Conservation (phyloP, 2,113 vertebrate genomes). For the Tinamus guttatus region DNA sequence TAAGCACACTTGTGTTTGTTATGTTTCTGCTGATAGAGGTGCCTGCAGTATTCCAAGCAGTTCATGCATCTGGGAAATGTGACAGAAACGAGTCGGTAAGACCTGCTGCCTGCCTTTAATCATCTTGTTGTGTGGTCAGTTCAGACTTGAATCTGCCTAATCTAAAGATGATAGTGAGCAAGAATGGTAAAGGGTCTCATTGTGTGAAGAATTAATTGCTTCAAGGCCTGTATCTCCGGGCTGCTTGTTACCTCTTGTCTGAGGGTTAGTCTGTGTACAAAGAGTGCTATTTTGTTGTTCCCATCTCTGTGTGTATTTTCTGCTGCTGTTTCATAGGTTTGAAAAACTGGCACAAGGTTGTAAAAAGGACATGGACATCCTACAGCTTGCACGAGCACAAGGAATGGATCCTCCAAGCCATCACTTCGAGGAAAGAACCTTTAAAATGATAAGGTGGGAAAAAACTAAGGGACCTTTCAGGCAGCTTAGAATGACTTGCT, state of each 20-base stretch:
- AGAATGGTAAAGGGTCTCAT: not conserved
- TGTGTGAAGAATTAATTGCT: not conserved
- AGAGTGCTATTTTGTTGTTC: not conserved
- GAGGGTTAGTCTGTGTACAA: not conserved
- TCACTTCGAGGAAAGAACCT: slow-evolving; percentile 92
- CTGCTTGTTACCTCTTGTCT: not conserved
- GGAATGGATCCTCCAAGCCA: slow-evolving; percentile 92
- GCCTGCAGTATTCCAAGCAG: slow-evolving; percentile 92
- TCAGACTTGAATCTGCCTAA: not conserved
- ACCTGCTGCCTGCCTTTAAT: not conserved
- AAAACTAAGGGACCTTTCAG: not conserved
- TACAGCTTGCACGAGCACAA: slow-evolving; percentile 88
- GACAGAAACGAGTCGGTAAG: slow-evolving; percentile 91
- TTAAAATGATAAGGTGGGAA: slow-evolving; percentile 89
- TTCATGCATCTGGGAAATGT: slow-evolving; percentile 95
- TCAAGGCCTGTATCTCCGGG: not conserved
- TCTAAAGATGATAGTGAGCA: not conserved
- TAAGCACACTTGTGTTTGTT: not conserved
- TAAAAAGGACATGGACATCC: slow-evolving; percentile 90
- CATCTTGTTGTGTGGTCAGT: not conserved
- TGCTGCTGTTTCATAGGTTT: slow-evolving; percentile 78
- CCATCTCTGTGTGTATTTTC: not conserved
- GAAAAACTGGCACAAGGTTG: slow-evolving; percentile 92
- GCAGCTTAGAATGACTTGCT: not conserved
- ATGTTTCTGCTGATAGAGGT: slow-evolving; percentile 84